Base-by-base conservation (phyloP, 2,888 invertebrate genomes). In the Pyrochroa serraticornis region DNA sequence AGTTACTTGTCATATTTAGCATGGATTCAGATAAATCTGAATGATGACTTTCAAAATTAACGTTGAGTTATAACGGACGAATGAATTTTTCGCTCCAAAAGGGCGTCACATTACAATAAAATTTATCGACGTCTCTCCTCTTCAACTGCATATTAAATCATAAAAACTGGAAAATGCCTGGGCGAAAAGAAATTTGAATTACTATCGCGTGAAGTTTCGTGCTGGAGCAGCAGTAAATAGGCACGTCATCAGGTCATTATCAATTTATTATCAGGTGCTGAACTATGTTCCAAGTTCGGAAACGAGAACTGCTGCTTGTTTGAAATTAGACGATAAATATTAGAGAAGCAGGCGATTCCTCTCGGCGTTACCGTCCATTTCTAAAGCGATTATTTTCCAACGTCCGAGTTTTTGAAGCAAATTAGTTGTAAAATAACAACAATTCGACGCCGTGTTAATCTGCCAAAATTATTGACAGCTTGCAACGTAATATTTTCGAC, bases 201-300 rank as follows among this genome's bases (percentile, higher is more conserved):
- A 32, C 54, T 32, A 46, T 55, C 47, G 54, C 54, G 54, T 48
- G 43, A 48, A 48, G 22, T 5, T 5, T 5, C 22, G 22, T 43
- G 48, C 37, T 42, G 30, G 48, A 35, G 43, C 36, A 43, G 13
- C 43, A 42, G 48, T 55, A 48, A 55, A 53, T 42, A 55, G 36
- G 54, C 54, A 48, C 48, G 54, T 55, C 54, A 55, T 55, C 54
- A 39, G 42, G 32, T 48, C 48, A 55, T 55, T 55, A 55, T 55
- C 54, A 48, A 55, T 55, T 55, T 55, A 48, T 55, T 55, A 55
- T 55, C 42, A 55, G 48, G 36, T 48, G 37, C 37, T 55, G 48
- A 55, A 47, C 12, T 47, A 55, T 42, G 48, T 41, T 55, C 33
- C 42, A 32, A 55, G 42, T 55, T 55, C 38, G 45, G 32, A 52